Evolutionary conservation across 2,113 vertebrate genomes (phyloP), one percentile per base, ranked within the genome.

Genomic region (Cyanistes caeruleus): DNA sequence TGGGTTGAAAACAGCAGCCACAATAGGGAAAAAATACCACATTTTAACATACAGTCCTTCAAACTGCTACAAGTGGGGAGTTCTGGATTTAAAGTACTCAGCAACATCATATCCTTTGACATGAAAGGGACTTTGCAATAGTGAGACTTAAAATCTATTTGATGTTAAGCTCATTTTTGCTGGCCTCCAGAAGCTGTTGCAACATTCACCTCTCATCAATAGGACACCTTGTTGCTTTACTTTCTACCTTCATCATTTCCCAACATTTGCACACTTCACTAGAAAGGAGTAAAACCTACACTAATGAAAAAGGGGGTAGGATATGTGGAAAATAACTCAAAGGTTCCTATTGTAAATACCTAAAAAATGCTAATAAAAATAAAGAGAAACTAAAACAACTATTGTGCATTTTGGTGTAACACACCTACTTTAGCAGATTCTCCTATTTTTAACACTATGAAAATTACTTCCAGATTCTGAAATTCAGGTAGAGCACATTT

Each of bases 1-100:
- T 58, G 55, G 21, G n/a, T 5, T 88, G 72, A 69, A 92, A 92
- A 88, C 22, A 13, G 1, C 46, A 83, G 52, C 49, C n/a, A 86
- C 31, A 77, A 7, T 0, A 27, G 24, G 19, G 30, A 12, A 76
- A 70, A 87, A 67, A 39, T 0, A 31, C 2, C 7, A 2, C 8
- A 37, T 67, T 88, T 90, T 59, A 70, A 65, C 4, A 3, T 20
- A 44, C 7, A 33, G 37, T 58, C 64, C n/a, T 52, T 84, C 52
- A 33, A 78, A 63, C 24, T 63, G 13, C 76, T 52, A 27, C 7
- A 70, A 19, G 16, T 5, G 49, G 10, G 11, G 39, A 80, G 23
- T 19, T 84, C 19, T 52, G 30, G 9, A 55, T 77, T 90, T 67
- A 35, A 77, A 55, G 19, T 20, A 7, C 39, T 59, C 7, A 52